Percentiles rank a stretch among this genome's conserved stretches.
Evolutionary conservation across 2,113 vertebrate species (phyloP).

Genomic region (Pseudorhombus dupliciocellatus): DNA sequence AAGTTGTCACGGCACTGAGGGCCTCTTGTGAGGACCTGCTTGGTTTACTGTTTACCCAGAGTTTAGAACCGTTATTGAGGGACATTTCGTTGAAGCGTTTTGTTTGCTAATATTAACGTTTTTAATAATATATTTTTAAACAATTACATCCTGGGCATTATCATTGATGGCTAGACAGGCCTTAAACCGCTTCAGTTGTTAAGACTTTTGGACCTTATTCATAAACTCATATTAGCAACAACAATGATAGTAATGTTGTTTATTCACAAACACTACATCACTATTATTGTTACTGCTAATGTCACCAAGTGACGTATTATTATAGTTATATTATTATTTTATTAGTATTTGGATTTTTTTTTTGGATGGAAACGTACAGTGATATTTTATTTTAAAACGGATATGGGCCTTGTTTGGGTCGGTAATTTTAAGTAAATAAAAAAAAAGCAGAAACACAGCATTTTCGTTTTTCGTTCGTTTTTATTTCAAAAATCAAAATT

Average conservation of each 20-base stretch:
- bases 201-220: neutral
- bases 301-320: neutral
- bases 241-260: too few species aligned
- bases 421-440: neutral
- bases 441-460: slow-evolving; percentile 6
- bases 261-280: too few species aligned
- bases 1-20: too few species aligned
- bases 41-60: too few species aligned
- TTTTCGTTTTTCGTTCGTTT: slow-evolving; percentile 62
- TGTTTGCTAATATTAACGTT: too few species aligned
- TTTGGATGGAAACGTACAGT: neutral
- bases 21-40: too few species aligned
- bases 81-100: too few species aligned
- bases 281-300: neutral
- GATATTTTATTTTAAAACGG: neutral
- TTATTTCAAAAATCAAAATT: slow-evolving; percentile 81
- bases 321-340: neutral
- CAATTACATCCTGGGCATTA: neutral
- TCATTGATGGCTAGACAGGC: neutral
- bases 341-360: neutral
- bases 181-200: neutral
- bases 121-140: neutral
- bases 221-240: too few species aligned
- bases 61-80: too few species aligned
- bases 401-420: neutral